Evolutionary conservation across 2,113 vertebrate genomes (phyloP).

Genomic region (Cynocephalus volans): DNA sequence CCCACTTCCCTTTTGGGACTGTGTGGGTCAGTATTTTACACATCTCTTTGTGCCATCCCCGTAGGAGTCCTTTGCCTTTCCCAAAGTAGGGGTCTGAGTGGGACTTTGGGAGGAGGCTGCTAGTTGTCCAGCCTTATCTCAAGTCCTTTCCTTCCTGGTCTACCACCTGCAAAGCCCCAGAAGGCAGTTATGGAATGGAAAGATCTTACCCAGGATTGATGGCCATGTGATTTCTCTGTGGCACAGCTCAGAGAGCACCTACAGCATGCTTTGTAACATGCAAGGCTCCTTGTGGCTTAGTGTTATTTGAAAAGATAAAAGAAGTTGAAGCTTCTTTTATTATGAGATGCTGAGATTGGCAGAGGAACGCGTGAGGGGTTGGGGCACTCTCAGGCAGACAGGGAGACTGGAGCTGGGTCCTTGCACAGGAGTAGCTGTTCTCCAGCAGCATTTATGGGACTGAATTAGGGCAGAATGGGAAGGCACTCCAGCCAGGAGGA

Average conservation of each 20-base stretch:
- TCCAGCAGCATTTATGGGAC: neutral
- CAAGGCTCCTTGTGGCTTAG: neutral
- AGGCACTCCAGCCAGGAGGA: no score
- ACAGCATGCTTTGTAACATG: accelerated
- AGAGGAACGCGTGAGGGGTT: neutral
- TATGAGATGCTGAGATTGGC: neutral
- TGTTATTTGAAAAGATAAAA: conserved; percentile 1
- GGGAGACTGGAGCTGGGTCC: neutral
- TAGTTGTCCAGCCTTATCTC: neutral
- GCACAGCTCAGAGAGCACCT: neutral
- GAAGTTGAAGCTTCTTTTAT: neutral
- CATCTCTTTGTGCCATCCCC: neutral
- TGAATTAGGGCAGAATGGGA: neutral
- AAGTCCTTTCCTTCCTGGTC: neutral
- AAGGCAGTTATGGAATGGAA: neutral
- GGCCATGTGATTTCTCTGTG: neutral
- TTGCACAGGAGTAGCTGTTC: neutral
- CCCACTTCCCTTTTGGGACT: neutral
- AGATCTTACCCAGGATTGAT: neutral
- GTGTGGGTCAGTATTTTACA: neutral
- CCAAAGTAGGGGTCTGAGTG: neutral
- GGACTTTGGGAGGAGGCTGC: neutral
- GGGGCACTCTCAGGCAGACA: neutral
- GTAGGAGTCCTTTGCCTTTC: neutral
- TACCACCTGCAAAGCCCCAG: neutral